Conservation (phyloP, 2,113 vertebrate genomes). For the Corythornis vintsioides region DNA sequence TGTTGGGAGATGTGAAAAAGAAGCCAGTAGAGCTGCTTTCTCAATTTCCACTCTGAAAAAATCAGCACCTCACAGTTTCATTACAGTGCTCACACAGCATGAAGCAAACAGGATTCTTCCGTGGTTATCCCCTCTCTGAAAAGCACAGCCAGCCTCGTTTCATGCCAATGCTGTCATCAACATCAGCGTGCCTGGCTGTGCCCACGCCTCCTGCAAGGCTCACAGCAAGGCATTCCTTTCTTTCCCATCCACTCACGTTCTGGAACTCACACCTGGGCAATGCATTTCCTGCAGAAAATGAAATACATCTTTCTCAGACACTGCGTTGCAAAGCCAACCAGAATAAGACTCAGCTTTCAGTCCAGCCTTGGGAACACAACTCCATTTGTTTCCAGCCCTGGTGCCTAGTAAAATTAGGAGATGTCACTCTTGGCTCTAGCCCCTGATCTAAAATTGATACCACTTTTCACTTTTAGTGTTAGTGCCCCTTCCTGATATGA, state of each 20-base stretch:
- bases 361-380: background rate
- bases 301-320: rapidly evolving
- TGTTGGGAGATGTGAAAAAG: background rate
- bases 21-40: background rate
- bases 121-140: background rate
- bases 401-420: background rate
- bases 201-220: background rate
- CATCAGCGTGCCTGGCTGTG: background rate
- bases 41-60: background rate
- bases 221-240: rapidly evolving
- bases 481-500: background rate
- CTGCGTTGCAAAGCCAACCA: background rate
- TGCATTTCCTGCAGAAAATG: background rate
- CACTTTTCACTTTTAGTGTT: background rate
- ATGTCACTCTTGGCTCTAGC: background rate
- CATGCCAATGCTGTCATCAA: background rate
- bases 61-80: background rate
- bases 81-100: background rate
- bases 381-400: background rate
- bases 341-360: background rate
- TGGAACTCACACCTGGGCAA: background rate
- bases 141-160: background rate
- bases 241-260: background rate
- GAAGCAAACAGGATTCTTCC: background rate
- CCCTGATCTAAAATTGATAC: background rate